These are phyloP conservation scores for Argyrosomus regius DNA, from an alignment of 2,797 vertebrate genomes.

Conservation along the genomic window DNA sequence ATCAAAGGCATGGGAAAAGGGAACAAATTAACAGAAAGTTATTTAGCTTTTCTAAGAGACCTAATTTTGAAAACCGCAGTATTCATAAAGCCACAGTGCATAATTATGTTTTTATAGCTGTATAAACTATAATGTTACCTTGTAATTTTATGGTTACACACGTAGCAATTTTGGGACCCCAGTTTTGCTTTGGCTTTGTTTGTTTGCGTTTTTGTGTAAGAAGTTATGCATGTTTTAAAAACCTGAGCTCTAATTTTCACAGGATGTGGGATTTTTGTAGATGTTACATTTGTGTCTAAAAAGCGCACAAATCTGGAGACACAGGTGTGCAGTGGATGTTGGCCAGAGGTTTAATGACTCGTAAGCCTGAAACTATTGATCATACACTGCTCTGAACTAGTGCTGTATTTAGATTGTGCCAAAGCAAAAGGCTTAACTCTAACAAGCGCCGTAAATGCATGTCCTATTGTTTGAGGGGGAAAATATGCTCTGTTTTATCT, in stretches of 20 bases:
- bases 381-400: not conserved
- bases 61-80: conserved; percentile 84
- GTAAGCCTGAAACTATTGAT: conserved; percentile 12
- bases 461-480: not conserved
- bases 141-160: conserved; percentile 90
- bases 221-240: conserved; percentile 80
- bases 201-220: conserved; percentile 87
- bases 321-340: conserved; percentile 46
- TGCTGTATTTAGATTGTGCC: conserved; percentile 5
- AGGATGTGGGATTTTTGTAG: conserved; percentile 75
- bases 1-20: conserved; percentile 77
- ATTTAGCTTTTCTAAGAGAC: conserved; percentile 83
- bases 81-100: conserved; percentile 87
- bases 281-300: conserved; percentile 38
- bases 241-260: conserved; percentile 80
- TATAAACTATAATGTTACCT: conserved; percentile 89
- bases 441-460: not conserved
- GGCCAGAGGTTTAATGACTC: not conserved
- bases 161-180: conserved; percentile 87
- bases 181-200: conserved; percentile 88
- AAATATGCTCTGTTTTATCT: not conserved
- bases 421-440: not conserved
- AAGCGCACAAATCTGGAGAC: conserved; percentile 29
- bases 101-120: conserved; percentile 88
- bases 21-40: conserved; percentile 84